phyloP scores from a whole-genome alignment of 2,797 vertebrate species.

The Centropyge bicolor region DNA sequence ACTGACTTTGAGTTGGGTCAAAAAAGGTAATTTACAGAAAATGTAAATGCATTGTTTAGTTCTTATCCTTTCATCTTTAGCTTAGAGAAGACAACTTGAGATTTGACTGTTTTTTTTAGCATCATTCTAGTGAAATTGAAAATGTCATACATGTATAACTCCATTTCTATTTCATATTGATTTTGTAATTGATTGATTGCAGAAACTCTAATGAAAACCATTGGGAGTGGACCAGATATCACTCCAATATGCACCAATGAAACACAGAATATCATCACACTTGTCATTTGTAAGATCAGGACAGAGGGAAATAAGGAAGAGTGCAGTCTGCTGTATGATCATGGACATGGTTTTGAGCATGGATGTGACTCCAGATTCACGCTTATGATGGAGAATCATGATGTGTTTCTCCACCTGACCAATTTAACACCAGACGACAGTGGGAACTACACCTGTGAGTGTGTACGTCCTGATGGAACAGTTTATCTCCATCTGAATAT shows the following conservation, averaged over 20 bases:
- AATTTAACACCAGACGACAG: constrained; percentile 56
- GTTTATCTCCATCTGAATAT: neutral
- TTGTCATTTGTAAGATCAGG: constrained; percentile 28
- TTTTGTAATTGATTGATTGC: neutral
- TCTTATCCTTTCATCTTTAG: too few species aligned
- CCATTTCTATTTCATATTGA: too few species aligned
- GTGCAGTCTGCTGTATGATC: rapidly evolving
- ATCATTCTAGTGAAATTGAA: too few species aligned
- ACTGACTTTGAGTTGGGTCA: too few species aligned
- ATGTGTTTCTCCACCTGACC: constrained; percentile 52
- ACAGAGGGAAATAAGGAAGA: neutral
- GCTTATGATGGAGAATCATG: neutral
- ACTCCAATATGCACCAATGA: constrained; percentile 22
- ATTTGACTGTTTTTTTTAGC: too few species aligned
- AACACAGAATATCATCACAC: rapidly evolving
- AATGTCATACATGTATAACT: too few species aligned
- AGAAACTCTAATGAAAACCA: constrained; percentile 35
- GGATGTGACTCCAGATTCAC: constrained; percentile 57
- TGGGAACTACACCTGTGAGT: constrained; percentile 59
- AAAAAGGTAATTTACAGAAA: too few species aligned
- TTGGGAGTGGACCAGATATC: neutral
- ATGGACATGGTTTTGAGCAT: rapidly evolving
- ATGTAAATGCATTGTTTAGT: too few species aligned
- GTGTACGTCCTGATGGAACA: rapidly evolving
- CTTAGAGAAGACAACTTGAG: too few species aligned